These are phyloP conservation scores for Drosophila pandora DNA, from an alignment of 1,140 invertebrate genomes.

Conservation along the genomic window DNA sequence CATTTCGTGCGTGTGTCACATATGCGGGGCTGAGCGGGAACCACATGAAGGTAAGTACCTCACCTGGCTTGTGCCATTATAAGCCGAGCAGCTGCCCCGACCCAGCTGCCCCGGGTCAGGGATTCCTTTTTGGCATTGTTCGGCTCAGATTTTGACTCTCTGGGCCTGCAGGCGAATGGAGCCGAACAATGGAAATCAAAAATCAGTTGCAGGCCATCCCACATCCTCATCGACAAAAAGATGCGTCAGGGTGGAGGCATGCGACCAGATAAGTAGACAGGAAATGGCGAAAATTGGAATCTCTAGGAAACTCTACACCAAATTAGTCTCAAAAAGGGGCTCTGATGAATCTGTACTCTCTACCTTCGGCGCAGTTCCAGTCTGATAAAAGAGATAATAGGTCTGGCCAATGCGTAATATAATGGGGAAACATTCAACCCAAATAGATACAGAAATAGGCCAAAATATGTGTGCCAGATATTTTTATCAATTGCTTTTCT, in stretches of 20 bases:
- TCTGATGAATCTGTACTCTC: background rate
- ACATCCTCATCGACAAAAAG: background rate
- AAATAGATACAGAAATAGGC: constrained; percentile 38
- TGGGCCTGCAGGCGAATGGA: constrained; percentile 39
- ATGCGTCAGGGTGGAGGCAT: constrained; percentile 18
- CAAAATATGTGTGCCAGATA: constrained; percentile 20
- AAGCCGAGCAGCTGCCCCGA: constrained; percentile 41
- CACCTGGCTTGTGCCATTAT: constrained; percentile 54
- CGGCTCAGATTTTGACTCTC: constrained; percentile 37
- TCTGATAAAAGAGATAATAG: constrained; percentile 24
- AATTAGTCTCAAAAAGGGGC: background rate
- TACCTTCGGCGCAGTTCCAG: background rate
- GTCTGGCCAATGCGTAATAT: constrained; percentile 22
- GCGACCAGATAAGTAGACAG: constrained; percentile 26
- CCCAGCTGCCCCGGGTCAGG: constrained; percentile 34
- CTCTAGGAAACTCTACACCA: constrained; percentile 22
- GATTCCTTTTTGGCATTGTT: constrained; percentile 46
- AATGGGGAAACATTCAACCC: constrained; percentile 33
- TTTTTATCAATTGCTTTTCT: background rate
- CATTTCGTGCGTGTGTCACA: constrained; percentile 27
- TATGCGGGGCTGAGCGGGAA: constrained; percentile 35
- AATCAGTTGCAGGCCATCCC: constrained; percentile 38
- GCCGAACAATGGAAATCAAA: constrained; percentile 36
- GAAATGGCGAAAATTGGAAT: constrained; percentile 33
- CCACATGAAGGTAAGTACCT: constrained; percentile 7